Percentiles rank a stretch among this genome's conserved stretches.
phyloP scores from a whole-genome alignment of 1,140 invertebrate species.

The Streblospio benedicti region DNA sequence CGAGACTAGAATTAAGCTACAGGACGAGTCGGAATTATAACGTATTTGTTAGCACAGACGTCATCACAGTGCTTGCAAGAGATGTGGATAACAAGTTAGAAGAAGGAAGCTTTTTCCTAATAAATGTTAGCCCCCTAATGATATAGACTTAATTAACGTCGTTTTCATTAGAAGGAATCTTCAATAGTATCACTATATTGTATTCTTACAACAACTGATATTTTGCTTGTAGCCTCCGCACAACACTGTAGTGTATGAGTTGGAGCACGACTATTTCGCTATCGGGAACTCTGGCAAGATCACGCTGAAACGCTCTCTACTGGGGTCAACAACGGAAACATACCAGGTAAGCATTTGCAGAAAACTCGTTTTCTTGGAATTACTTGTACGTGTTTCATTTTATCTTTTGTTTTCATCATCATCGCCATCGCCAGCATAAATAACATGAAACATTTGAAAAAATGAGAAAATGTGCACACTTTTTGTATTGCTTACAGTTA shows the following conservation, averaged over 20 bases:
- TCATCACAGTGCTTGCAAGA: neutral
- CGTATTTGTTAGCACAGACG: neutral
- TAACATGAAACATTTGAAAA: neutral
- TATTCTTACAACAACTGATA: too few species aligned
- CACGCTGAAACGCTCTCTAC: constrained; percentile 13
- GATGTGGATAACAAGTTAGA: constrained; percentile 4
- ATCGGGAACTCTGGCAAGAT: constrained; percentile 24
- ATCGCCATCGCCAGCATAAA: too few species aligned
- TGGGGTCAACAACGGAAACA: constrained; percentile 10
- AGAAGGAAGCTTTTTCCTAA: too few species aligned
- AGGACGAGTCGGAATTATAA: too few species aligned
- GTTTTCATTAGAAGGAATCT: too few species aligned
- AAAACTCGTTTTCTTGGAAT: neutral
- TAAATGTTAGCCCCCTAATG: too few species aligned
- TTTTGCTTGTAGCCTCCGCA: constrained; percentile 3
- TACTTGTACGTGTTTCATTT: too few species aligned
- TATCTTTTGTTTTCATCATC: too few species aligned
- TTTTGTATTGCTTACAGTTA: constrained; percentile 13
- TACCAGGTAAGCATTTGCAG: constrained; percentile 2
- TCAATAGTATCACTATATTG: too few species aligned
- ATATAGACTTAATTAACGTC: too few species aligned
- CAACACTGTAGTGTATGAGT: constrained; percentile 1
- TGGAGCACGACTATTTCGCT: constrained; percentile 20
- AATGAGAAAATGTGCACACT: neutral
- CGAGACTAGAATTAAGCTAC: too few species aligned